phyloP scores from a whole-genome alignment of 2,888 invertebrate genomes.

The Hirtodrosophila confusa region DNA sequence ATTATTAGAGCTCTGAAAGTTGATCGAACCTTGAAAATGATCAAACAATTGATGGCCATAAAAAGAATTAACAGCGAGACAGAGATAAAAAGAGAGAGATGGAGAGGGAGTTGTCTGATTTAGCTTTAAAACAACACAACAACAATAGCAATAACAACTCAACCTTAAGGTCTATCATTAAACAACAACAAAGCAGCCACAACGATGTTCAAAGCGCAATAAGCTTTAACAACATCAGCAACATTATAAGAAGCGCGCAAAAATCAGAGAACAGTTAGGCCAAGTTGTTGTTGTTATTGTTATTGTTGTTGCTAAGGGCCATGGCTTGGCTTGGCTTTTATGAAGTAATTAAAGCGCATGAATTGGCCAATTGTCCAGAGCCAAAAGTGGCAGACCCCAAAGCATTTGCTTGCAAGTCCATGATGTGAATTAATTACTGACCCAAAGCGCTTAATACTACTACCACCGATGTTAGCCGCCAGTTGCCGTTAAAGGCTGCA shows the following conservation, averaged over 20 bases:
- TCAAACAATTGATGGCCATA: conserved; percentile 50
- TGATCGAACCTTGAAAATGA: conserved; percentile 74
- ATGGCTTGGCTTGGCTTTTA: conserved; percentile 55
- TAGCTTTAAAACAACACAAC: conserved; percentile 37
- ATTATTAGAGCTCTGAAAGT: conserved; percentile 43
- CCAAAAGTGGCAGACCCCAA: conserved; percentile 37
- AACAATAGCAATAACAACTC: conserved; percentile 22
- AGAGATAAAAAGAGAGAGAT: neutral
- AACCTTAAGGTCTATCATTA: conserved; percentile 60
- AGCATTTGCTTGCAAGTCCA: conserved; percentile 36
- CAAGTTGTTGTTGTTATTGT: conserved; percentile 25
- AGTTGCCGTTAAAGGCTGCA: conserved; percentile 66
- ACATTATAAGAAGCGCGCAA: conserved; percentile 35
- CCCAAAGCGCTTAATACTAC: conserved; percentile 64
- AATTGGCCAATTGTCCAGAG: conserved; percentile 71
- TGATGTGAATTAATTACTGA: conserved; percentile 79
- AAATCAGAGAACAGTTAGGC: conserved; percentile 64
- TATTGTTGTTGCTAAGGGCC: conserved; percentile 47
- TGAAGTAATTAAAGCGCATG: conserved; percentile 78
- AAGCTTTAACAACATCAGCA: conserved; percentile 25
- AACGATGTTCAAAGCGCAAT: conserved; percentile 40
- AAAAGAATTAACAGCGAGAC: conserved; percentile 21
- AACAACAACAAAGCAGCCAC: conserved; percentile 47
- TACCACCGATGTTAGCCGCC: conserved; percentile 38
- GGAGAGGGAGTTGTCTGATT: conserved; percentile 4